These are phyloP conservation scores for Caenorhabditis sp. DNA, from an alignment of 2,888 invertebrate genomes.

Conservation along the genomic window DNA sequence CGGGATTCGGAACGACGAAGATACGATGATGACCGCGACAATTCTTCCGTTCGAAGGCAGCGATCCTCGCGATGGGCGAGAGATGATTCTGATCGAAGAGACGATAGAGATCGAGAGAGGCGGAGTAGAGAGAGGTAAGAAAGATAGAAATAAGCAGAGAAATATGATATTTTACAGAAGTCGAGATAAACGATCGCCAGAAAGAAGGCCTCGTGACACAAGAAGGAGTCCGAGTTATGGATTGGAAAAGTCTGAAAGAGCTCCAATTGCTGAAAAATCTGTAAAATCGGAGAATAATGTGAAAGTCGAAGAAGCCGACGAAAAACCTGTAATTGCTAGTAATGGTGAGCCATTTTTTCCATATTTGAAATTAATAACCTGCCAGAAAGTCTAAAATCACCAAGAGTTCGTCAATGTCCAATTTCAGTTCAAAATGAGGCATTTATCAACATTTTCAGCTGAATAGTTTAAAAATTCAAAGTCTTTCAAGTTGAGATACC, in stretches of 20 bases:
- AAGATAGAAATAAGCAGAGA: slow-evolving; percentile 10
- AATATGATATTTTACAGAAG: neutral
- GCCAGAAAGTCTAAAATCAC: no score
- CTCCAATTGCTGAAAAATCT: no score
- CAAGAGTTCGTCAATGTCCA: no score
- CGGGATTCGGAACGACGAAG: slow-evolving; percentile 5
- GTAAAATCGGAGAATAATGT: no score
- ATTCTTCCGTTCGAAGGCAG: slow-evolving; percentile 1
- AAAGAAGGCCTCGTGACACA: neutral
- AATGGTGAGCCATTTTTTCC: no score
- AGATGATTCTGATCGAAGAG: slow-evolving; percentile 6
- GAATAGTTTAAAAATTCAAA: no score
- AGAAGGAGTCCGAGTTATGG: neutral
- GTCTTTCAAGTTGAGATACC: no score
- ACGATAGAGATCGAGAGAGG: slow-evolving; percentile 16
- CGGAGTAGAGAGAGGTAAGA: slow-evolving; percentile 2
- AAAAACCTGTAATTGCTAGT: no score
- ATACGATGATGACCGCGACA: slow-evolving; percentile 4
- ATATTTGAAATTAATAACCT: no score
- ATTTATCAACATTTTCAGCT: no score
- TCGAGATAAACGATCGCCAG: neutral
- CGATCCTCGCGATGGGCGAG: slow-evolving; percentile 2
- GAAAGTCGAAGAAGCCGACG: no score
- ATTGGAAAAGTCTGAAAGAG: neutral
- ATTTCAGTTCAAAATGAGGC: no score